These are phyloP conservation scores for Taphrorychus bicolor DNA, from an alignment of 2,888 invertebrate genomes.

Conservation along the genomic window DNA sequence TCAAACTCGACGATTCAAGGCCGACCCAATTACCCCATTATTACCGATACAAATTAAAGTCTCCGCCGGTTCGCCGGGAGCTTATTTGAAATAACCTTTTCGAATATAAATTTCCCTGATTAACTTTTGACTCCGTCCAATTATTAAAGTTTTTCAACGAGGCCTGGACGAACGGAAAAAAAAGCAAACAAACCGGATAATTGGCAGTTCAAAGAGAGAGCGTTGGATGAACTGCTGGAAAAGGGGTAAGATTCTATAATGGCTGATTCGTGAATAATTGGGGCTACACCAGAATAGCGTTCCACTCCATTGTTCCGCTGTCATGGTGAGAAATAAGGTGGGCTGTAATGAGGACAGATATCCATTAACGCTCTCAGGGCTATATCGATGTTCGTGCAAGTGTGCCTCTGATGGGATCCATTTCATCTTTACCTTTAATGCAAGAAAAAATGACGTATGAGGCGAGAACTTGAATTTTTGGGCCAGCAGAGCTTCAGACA, in stretches of 20 bases:
- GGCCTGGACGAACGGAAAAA: neutral
- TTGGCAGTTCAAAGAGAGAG: neutral
- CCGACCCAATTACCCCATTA: neutral
- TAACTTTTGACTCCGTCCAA: neutral
- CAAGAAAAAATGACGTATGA: no score
- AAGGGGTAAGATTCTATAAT: slow-evolving; percentile 3
- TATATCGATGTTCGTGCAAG: neutral
- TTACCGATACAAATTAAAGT: neutral
- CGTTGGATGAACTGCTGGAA: neutral
- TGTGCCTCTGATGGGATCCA: no score
- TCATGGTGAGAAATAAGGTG: neutral
- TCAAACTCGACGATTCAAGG: neutral
- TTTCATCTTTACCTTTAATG: no score
- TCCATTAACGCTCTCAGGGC: neutral
- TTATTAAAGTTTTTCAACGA: neutral
- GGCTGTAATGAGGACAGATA: neutral
- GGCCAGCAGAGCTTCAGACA: no score
- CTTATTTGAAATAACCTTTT: neutral
- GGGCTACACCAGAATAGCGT: slow-evolving; percentile 1
- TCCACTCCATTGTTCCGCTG: neutral
- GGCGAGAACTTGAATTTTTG: no score
- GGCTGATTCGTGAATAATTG: neutral
- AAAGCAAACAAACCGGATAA: neutral
- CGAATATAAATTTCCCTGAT: neutral
- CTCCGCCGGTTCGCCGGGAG: neutral